phyloP scores from a whole-genome alignment of 2,797 vertebrate species.

The Lagodon rhomboides region DNA sequence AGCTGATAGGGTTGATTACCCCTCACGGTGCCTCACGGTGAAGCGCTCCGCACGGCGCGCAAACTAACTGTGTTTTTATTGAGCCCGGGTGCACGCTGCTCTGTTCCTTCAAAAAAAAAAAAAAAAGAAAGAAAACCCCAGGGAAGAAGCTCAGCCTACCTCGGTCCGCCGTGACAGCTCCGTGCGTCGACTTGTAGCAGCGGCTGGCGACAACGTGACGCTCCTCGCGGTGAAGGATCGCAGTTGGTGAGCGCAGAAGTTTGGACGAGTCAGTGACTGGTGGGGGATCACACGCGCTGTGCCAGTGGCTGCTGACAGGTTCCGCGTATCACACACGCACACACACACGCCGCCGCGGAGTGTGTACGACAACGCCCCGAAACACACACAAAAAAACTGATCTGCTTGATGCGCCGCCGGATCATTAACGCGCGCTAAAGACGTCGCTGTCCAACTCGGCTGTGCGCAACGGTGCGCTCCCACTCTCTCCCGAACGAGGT shows the following conservation, averaged over 20 bases:
- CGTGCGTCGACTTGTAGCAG: conserved; percentile 49
- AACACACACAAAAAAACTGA: conserved; percentile 43
- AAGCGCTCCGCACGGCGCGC: neutral
- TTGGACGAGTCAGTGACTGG: conserved; percentile 55
- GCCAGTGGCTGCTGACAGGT: conserved; percentile 14
- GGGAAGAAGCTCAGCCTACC: conserved; percentile 68
- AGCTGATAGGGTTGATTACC: conserved; percentile 21
- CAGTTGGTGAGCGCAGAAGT: conserved; percentile 72
- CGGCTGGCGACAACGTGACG: conserved; percentile 51
- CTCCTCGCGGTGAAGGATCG: conserved; percentile 37
- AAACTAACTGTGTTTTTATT: conserved; percentile 31
- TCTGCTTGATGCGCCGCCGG: conserved; percentile 41
- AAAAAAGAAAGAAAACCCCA: neutral
- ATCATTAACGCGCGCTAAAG: conserved; percentile 50
- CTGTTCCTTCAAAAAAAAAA: neutral
- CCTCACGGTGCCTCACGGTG: neutral
- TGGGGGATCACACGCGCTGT: conserved; percentile 28
- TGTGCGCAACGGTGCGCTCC: conserved; percentile 70
- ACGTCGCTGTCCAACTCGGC: conserved; percentile 66
- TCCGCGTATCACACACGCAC: neutral
- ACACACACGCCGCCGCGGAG: conserved; percentile 3
- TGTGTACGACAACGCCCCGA: conserved; percentile 60
- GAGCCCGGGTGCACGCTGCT: conserved; percentile 15
- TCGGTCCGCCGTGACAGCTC: conserved; percentile 63
- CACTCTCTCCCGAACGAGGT: conserved; percentile 50